A percentile compares a stretch with the other conserved stretches of the same genome.
These are phyloP conservation scores for Hipposideros larvatus DNA, from an alignment of 2,797 vertebrate species.

Conservation along the genomic window DNA sequence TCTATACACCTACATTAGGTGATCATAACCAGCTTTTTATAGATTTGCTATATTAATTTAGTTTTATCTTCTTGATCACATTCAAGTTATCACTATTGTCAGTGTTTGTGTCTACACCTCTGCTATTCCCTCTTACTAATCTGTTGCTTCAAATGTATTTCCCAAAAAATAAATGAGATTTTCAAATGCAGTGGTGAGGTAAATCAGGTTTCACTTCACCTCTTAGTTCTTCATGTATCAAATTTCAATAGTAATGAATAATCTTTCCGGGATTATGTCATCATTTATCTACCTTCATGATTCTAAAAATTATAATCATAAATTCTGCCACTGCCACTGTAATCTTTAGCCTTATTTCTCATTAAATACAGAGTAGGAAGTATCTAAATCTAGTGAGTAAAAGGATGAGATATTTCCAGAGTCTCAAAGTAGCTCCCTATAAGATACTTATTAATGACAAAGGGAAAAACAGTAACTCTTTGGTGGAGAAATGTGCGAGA, in stretches of 20 bases:
- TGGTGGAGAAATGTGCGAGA: background rate
- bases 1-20: background rate
- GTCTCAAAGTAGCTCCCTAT: background rate
- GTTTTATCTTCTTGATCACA: background rate
- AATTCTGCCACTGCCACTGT: background rate
- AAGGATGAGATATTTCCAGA: background rate
- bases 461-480: background rate
- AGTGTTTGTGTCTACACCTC: background rate
- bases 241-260: constrained; percentile 26
- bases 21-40: background rate
- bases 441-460: background rate
- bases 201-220: constrained; percentile 18
- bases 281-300: background rate
- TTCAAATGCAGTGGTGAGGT: background rate
- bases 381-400: background rate
- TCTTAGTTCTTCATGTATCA: constrained; percentile 15
- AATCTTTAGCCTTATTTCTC: background rate
- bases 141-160: constrained; percentile 18
- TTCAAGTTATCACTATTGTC: background rate
- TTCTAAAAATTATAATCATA: constrained; percentile 17
- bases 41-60: background rate
- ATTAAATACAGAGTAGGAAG: background rate
- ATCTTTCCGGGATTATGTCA: background rate
- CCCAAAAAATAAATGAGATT: constrained; percentile 5
- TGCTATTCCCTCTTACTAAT: background rate